Evolutionary conservation across 2,888 invertebrate genomes (phyloP).

Genomic region (Abscondita cerata): DNA sequence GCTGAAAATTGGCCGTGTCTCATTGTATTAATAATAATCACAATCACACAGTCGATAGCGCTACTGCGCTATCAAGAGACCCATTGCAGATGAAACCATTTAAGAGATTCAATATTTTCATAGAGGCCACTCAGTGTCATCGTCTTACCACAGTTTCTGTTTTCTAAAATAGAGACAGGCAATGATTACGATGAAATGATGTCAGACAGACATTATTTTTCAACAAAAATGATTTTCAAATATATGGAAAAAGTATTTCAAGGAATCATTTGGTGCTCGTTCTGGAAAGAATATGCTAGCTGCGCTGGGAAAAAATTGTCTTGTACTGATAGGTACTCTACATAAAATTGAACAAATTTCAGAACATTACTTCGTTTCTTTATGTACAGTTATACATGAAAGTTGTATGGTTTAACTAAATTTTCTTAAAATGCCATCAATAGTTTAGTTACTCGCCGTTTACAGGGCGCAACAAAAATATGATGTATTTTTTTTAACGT

Average conservation of each 20-base stretch:
- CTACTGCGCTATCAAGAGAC: background rate
- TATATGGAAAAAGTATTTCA: conserved; percentile 34
- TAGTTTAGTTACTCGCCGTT: too few relatives aligned
- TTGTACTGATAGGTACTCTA: too few relatives aligned
- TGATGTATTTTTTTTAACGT: too few relatives aligned
- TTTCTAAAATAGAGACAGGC: background rate
- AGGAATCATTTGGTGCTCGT: conserved; percentile 29
- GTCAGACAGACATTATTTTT: conserved; percentile 26
- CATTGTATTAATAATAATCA: background rate
- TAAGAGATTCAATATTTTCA: background rate
- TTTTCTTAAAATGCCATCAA: too few relatives aligned
- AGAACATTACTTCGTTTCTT: background rate
- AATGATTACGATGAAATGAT: conserved; percentile 24
- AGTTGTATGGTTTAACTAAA: too few relatives aligned
- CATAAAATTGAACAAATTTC: background rate
- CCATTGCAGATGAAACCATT: background rate
- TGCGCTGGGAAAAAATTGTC: conserved; percentile 24
- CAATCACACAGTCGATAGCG: background rate
- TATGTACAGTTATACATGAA: too few relatives aligned
- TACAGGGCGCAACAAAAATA: too few relatives aligned
- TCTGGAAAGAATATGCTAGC: conserved; percentile 27
- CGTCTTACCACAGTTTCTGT: background rate
- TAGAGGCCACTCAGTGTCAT: background rate
- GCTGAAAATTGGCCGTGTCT: background rate
- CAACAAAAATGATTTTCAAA: conserved; percentile 31